Percentiles rank a stretch among this genome's conserved stretches.
Conservation (phyloP, 1,140 invertebrate species). For the Apis florea region DNA sequence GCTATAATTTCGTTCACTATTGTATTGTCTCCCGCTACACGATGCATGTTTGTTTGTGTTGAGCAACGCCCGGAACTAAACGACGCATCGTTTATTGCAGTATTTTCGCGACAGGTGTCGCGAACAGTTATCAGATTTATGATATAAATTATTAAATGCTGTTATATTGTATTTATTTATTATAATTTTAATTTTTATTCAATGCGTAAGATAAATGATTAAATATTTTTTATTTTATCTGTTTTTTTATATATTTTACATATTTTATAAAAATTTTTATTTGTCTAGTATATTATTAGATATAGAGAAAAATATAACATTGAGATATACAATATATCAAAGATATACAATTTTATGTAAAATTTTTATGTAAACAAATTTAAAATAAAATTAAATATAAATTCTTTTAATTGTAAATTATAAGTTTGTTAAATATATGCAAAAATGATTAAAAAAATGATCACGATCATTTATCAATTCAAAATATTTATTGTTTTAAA, state of each 20-base stretch:
- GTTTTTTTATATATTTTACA: background rate
- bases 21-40: constrained; percentile 54
- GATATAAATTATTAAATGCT: constrained; percentile 5
- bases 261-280: background rate
- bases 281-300: background rate
- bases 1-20: constrained; percentile 44
- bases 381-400: background rate
- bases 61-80: constrained; percentile 65
- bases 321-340: too few species aligned
- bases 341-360: too few species aligned
- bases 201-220: background rate
- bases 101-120: constrained; percentile 73
- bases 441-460: background rate
- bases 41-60: constrained; percentile 59
- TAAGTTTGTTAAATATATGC: background rate
- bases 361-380: background rate
- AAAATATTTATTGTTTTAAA: background rate
- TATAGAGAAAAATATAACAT: too few species aligned
- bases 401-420: background rate
- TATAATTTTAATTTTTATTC: background rate
- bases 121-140: constrained; percentile 34
- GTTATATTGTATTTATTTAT: constrained; percentile 24
- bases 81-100: constrained; percentile 64
- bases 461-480: background rate
- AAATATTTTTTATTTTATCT: background rate